A percentile compares a stretch with the other conserved stretches of the same genome.
phyloP scores from a whole-genome alignment of 2,888 invertebrate genomes.

The Leptopilina drosophilae region DNA sequence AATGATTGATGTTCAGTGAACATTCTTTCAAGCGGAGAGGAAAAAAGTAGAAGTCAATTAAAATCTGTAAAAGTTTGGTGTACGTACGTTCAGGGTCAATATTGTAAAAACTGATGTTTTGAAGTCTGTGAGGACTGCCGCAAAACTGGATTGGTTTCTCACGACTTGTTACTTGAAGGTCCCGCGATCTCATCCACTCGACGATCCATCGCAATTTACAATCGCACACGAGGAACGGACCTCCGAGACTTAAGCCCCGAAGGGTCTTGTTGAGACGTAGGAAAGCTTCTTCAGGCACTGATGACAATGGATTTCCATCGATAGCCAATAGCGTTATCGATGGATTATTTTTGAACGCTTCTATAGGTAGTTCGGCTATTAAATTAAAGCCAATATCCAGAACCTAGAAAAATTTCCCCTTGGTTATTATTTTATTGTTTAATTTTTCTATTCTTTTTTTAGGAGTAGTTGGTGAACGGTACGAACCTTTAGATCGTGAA shows the following conservation, averaged over 20 bases:
- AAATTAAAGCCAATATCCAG: conserved; percentile 95
- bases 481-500: conserved; percentile 85
- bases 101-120: conserved; percentile 91
- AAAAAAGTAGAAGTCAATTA: too few relatives aligned
- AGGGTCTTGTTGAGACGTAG: conserved; percentile 88
- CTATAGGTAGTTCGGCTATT: conserved; percentile 87
- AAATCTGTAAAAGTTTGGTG: not conserved
- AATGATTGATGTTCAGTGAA: not conserved
- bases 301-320: conserved; percentile 93
- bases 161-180: conserved; percentile 93
- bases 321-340: conserved; percentile 91
- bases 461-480: conserved; percentile 53
- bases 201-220: conserved; percentile 93
- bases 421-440: not conserved
- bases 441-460: not conserved
- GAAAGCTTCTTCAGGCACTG: conserved; percentile 89
- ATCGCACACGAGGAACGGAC: conserved; percentile 92
- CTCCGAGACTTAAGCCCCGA: conserved; percentile 91
- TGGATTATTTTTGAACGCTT: conserved; percentile 89
- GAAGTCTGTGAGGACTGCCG: conserved; percentile 88
- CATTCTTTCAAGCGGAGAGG: not conserved
- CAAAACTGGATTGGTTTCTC: conserved; percentile 96
- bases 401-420: conserved; percentile 78
- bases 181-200: conserved; percentile 92
- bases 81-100: conserved; percentile 85